A percentile compares a stretch with the other conserved stretches of the same genome.
phyloP scores from a whole-genome alignment of 92 coral and sea anemone species.

The Bergia sp. region DNA sequence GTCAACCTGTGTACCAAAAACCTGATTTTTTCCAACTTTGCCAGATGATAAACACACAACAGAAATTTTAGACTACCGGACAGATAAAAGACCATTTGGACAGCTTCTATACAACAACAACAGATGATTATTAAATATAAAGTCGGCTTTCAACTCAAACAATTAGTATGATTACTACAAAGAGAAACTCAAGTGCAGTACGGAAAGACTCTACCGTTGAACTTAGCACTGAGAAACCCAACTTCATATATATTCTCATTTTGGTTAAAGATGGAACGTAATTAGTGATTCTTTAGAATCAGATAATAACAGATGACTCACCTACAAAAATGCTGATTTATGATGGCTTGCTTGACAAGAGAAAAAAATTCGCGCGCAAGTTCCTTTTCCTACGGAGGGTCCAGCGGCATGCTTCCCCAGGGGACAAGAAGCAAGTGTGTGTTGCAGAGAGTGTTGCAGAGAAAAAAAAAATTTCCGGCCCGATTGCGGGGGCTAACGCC shows the following conservation, averaged over 20 bases:
- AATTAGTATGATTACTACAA: background rate
- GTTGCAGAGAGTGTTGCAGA: too few relatives aligned
- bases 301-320: background rate
- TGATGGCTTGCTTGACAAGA: too few relatives aligned
- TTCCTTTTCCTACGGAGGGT: too few relatives aligned
- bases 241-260: too few relatives aligned
- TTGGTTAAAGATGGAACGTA: too few relatives aligned
- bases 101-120: background rate
- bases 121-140: background rate
- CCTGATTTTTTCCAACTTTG: background rate
- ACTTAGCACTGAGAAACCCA: too few relatives aligned
- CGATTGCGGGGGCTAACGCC: too few relatives aligned
- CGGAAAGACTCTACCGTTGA: too few relatives aligned
- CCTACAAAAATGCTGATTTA: background rate
- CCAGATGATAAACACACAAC: background rate
- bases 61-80: background rate
- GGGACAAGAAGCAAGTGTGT: too few relatives aligned
- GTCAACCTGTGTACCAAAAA: background rate
- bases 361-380: too few relatives aligned
- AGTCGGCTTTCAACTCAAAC: background rate
- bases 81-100: background rate
- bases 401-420: too few relatives aligned
- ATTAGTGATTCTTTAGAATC: background rate
- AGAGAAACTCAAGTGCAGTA: background rate
- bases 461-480: too few relatives aligned